Evolutionary conservation across 2,113 vertebrate species (phyloP).

Genomic region (Megaleporinus macrocephalus): DNA sequence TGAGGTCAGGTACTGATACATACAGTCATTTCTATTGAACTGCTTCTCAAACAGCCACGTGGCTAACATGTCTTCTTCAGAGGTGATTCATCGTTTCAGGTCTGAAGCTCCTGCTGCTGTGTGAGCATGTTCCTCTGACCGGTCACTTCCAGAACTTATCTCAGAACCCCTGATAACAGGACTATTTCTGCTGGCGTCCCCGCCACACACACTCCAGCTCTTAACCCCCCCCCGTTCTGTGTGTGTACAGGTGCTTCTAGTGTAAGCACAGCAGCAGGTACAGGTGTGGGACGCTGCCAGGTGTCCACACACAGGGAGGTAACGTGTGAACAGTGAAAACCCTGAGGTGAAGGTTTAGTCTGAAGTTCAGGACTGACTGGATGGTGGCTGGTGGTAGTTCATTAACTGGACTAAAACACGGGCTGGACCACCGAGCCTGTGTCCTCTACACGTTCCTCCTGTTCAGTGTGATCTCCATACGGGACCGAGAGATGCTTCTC

Average conservation of each 20-base stretch:
- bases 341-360: too few relatives aligned
- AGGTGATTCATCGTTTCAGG: not conserved
- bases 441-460: too few relatives aligned
- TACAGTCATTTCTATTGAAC: too few relatives aligned
- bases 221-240: constrained; percentile 51
- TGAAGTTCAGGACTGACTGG: too few relatives aligned
- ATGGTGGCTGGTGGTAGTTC: too few relatives aligned
- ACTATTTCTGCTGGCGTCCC: constrained; percentile 58
- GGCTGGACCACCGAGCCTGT: too few relatives aligned
- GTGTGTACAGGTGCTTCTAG: constrained; percentile 22
- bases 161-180: constrained; percentile 62
- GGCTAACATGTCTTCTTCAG: not conserved
- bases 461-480: too few relatives aligned
- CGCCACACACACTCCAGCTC: constrained; percentile 59
- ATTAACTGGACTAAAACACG: too few relatives aligned
- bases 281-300: constrained; percentile 24
- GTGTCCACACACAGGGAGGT: constrained; percentile 19
- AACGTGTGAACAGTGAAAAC: too few relatives aligned
- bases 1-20: too few relatives aligned
- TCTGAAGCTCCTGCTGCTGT: not conserved
- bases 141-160: constrained; percentile 68
- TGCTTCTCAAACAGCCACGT: too few relatives aligned
- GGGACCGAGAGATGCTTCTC: too few relatives aligned
- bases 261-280: constrained; percentile 9
- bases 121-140: not conserved